phyloP scores from a whole-genome alignment of 2,113 vertebrate genomes.

The Scartelaos histophorus region DNA sequence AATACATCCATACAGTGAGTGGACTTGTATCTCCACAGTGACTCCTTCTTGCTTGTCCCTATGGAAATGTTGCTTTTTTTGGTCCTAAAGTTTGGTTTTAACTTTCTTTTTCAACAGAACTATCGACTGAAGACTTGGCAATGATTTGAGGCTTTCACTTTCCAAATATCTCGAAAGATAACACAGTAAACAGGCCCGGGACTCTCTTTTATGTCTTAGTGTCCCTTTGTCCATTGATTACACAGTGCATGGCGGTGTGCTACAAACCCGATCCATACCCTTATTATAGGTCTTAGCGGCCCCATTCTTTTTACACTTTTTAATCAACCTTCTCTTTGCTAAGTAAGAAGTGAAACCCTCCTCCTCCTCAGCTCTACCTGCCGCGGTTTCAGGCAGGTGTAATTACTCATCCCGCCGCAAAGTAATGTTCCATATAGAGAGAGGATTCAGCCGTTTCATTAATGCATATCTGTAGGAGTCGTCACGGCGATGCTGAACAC shows the following conservation, averaged over 20 bases:
- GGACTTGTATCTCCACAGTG: no score
- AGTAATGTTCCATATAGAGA: conserved; percentile 32
- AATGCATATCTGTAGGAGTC: conserved; percentile 43
- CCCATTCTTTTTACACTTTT: neutral
- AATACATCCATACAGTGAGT: no score
- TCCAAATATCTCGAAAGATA: no score
- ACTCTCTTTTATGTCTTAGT: no score
- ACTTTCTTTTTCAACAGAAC: no score
- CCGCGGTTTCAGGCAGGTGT: conserved; percentile 2
- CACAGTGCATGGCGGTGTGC: neutral
- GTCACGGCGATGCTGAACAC: conserved; percentile 38
- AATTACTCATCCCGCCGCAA: conserved; percentile 36
- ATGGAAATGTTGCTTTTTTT: no score
- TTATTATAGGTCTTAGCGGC: neutral
- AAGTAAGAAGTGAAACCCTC: conserved; percentile 16
- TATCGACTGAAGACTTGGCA: no score
- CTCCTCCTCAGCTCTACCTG: conserved; percentile 3
- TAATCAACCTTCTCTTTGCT: neutral
- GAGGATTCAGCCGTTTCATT: conserved; percentile 47
- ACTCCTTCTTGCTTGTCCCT: no score
- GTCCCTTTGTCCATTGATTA: neutral
- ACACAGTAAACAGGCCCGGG: no score
- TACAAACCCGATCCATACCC: neutral
- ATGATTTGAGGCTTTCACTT: no score
- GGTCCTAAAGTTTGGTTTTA: no score